Conservation (phyloP, 1,140 invertebrate genomes). For the Neoseiulus cucumeris region DNA sequence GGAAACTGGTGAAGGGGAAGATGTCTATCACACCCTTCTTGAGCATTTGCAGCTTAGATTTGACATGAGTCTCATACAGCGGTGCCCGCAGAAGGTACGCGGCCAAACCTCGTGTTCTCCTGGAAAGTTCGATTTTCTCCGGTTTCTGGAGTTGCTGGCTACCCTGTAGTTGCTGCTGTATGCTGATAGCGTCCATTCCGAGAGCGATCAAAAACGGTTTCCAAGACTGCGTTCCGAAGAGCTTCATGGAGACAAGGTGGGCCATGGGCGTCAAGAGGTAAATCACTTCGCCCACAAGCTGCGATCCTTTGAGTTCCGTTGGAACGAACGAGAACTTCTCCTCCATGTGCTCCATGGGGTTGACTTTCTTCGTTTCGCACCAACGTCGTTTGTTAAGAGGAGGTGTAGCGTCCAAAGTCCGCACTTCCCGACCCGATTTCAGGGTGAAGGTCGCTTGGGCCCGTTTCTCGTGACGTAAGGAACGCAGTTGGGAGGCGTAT, state of each 20-base stretch:
- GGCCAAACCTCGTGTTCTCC: neutral
- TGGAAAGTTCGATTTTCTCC: neutral
- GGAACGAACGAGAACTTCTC: constrained; percentile 1
- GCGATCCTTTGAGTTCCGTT: neutral
- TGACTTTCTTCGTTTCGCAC: neutral
- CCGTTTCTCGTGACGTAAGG: neutral
- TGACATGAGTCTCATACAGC: neutral
- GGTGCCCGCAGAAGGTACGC: neutral
- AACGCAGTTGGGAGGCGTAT: neutral
- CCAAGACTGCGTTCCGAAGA: constrained; percentile 3
- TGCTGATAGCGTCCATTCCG: neutral
- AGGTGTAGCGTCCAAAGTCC: neutral
- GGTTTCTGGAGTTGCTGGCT: neutral
- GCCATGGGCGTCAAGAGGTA: neutral
- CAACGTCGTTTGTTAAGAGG: neutral
- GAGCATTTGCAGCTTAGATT: neutral
- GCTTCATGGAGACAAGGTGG: neutral
- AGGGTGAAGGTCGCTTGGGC: neutral
- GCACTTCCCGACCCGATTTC: neutral
- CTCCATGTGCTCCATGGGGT: neutral
- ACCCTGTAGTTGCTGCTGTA: neutral
- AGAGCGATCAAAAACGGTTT: neutral
- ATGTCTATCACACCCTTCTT: neutral
- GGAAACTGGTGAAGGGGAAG: neutral
- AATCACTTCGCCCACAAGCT: neutral